phyloP scores from a whole-genome alignment of 2,888 invertebrate genomes.

The Aphidius colemani region DNA sequence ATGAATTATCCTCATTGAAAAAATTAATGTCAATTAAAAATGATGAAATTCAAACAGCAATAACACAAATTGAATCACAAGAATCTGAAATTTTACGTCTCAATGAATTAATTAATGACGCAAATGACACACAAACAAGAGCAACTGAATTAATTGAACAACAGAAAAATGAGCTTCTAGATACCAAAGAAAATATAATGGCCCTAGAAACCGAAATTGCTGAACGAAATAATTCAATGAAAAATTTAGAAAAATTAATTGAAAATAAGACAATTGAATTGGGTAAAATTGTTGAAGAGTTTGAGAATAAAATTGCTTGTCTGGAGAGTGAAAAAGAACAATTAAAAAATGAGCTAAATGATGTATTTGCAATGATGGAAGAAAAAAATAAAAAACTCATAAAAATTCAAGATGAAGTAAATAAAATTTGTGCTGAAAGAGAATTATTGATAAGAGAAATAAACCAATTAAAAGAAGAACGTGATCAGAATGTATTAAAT shows the following conservation, averaged over 20 bases:
- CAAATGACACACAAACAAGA: too few species aligned
- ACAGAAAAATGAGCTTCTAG: not conserved
- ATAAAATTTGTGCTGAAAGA: not conserved
- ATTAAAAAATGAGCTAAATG: conserved; percentile 11
- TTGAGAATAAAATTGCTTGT: too few species aligned
- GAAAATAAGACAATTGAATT: conserved; percentile 1
- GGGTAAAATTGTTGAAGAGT: not conserved
- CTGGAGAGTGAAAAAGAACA: not conserved
- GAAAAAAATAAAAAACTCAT: conserved; percentile 21
- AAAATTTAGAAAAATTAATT: conserved; percentile 19
- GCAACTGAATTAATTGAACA: not conserved
- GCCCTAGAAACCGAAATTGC: not conserved
- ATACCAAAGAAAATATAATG: not conserved
- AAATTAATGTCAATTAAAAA: too few species aligned
- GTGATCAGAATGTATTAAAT: not conserved
- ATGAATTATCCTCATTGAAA: too few species aligned
- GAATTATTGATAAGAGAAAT: too few species aligned
- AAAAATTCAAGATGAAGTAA: conserved; percentile 18
- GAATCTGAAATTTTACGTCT: not conserved
- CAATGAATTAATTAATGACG: not conserved
- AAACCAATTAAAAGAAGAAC: conserved; percentile 2
- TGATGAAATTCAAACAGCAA: too few species aligned
- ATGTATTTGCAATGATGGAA: not conserved
- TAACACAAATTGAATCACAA: not conserved
- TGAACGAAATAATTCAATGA: conserved; percentile 16